Percentiles rank a stretch among this genome's conserved stretches.
Conservation (phyloP, 2,797 vertebrate species). For the Octomys mimax region DNA sequence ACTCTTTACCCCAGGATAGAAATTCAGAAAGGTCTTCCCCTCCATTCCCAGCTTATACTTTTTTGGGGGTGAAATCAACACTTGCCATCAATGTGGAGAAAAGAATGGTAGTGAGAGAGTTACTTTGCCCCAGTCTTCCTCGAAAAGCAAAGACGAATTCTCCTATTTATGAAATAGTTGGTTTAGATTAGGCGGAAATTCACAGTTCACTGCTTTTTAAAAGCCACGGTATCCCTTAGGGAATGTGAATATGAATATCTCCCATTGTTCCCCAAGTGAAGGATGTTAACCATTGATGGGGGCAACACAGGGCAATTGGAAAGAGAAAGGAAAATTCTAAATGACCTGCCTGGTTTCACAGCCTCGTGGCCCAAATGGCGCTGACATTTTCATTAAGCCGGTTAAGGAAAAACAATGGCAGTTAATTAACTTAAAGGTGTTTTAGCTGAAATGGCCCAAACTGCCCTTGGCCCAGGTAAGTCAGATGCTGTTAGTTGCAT, state of each 20-base stretch:
- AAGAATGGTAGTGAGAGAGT: not conserved
- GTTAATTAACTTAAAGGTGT: conserved; percentile 77
- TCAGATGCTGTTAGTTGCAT: conserved; percentile 64
- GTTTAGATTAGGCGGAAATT: conserved; percentile 66
- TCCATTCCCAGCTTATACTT: not conserved
- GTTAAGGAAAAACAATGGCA: conserved; percentile 69
- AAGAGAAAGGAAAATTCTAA: conserved; percentile 59
- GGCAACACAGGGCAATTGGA: conserved; percentile 9
- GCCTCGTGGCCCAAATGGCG: conserved; percentile 40
- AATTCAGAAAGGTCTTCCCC: not conserved
- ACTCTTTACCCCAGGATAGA: not conserved
- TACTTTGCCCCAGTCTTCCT: conserved; percentile 58
- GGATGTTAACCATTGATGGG: conserved; percentile 57
- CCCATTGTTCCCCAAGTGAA: conserved; percentile 11
- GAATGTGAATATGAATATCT: conserved; percentile 50
- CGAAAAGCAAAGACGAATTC: conserved; percentile 40
- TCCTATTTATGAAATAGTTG: conserved; percentile 45
- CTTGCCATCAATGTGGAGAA: not conserved
- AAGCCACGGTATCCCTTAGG: conserved; percentile 51
- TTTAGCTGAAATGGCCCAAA: conserved; percentile 41
- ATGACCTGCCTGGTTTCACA: conserved; percentile 51
- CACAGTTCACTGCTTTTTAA: conserved; percentile 66
- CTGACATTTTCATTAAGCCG: conserved; percentile 76
- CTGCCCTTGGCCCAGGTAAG: conserved; percentile 60
- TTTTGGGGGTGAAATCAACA: conserved; percentile 20